Percentiles rank a stretch among this genome's conserved stretches.
phyloP scores from a whole-genome alignment of 2,113 vertebrate species.

The Campylomormyrus numenius region DNA sequence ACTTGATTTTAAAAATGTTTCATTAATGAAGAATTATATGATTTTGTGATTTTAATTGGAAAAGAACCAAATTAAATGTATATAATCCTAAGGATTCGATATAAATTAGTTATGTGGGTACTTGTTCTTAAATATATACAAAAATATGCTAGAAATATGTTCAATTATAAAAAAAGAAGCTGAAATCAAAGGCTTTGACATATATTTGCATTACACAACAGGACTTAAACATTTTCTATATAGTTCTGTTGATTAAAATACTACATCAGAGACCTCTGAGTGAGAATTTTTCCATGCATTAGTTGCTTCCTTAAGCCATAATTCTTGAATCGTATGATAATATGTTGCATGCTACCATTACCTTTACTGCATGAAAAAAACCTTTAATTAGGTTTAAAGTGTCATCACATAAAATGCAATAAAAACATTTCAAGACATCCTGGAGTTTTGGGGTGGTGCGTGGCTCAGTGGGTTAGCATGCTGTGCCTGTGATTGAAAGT shows the following conservation, averaged over 20 bases:
- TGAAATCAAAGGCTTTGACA: too few relatives aligned
- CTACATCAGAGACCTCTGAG: too few relatives aligned
- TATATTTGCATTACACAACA: too few relatives aligned
- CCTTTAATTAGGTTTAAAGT: background rate
- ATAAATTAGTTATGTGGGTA: background rate
- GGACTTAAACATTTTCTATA: too few relatives aligned
- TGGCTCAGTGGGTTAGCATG: background rate
- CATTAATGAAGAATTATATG: background rate
- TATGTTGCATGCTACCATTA: background rate
- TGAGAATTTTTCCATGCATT: background rate
- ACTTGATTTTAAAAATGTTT: background rate
- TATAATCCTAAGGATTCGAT: background rate
- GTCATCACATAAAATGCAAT: background rate
- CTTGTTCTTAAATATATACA: background rate
- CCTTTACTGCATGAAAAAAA: background rate
- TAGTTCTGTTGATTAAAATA: too few relatives aligned
- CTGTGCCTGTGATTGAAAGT: background rate
- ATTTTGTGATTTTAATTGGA: background rate
- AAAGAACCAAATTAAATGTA: background rate
- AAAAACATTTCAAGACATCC: background rate
- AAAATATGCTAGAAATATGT: background rate
- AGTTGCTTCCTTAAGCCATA: background rate
- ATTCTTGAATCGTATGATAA: background rate
- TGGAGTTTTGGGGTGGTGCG: too few relatives aligned
- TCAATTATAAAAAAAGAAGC: background rate